phyloP scores from a whole-genome alignment of 1,140 invertebrate genomes.

The Diachasmimorpha longicaudata region DNA sequence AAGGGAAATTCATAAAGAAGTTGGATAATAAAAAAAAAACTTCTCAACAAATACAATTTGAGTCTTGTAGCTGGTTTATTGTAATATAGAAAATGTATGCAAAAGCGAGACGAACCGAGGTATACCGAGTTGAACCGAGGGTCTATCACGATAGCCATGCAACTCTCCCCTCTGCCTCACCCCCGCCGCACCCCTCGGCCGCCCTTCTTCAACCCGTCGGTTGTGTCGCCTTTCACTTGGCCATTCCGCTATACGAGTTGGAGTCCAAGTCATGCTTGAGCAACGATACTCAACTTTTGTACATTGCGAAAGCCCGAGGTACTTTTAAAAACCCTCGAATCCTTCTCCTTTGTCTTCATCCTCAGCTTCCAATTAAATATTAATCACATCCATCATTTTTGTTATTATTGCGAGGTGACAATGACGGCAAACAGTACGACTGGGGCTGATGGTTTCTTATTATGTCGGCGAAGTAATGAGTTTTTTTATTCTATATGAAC shows the following conservation, averaged over 20 bases:
- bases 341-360: not conserved
- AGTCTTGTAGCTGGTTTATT: not conserved
- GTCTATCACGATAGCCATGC: not conserved
- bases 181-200: not conserved
- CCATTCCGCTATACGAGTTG: constrained; percentile 48
- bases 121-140: constrained; percentile 13
- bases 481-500: not conserved
- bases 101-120: constrained; percentile 17
- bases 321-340: not conserved
- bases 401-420: not conserved
- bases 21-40: no score
- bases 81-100: constrained; percentile 12
- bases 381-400: not conserved
- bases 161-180: not conserved
- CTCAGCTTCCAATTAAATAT: not conserved
- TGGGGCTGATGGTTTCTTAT: not conserved
- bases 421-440: not conserved
- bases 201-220: not conserved
- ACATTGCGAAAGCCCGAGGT: constrained; percentile 33
- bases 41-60: not conserved
- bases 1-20: not conserved
- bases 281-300: constrained; percentile 50
- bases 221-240: constrained; percentile 55
- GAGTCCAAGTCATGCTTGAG: constrained; percentile 40
- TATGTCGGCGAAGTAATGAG: not conserved